Evolutionary conservation across 2,888 invertebrate species (phyloP).

Genomic region (Aporophyla nigra): DNA sequence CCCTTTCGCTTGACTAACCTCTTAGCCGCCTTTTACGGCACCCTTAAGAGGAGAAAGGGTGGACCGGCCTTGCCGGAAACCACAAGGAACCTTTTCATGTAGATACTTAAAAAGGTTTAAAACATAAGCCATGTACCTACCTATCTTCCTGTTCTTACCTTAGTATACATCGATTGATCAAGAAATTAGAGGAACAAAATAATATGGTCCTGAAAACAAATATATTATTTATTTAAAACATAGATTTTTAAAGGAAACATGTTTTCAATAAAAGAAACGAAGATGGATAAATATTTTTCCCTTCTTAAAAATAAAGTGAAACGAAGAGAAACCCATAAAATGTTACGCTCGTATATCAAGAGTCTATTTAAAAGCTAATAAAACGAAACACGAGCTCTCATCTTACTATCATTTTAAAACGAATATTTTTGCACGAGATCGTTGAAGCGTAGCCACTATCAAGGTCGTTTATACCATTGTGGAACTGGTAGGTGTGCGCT

Average conservation of each 20-base stretch:
- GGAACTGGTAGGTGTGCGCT: not conserved
- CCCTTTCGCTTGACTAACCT: constrained; percentile 21
- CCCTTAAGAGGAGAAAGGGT: not conserved
- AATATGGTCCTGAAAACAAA: not conserved
- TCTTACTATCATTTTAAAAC: constrained; percentile 34
- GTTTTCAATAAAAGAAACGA: constrained; percentile 1
- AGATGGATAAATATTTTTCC: not conserved
- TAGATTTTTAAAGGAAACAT: not conserved
- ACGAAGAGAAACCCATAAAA: constrained; percentile 3
- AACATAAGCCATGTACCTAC: not conserved
- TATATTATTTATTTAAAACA: not conserved
- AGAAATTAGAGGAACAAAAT: not conserved
- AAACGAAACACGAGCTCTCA: constrained; percentile 30
- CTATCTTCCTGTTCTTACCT: not conserved
- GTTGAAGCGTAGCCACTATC: constrained; percentile 34
- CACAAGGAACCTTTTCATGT: constrained; percentile 8
- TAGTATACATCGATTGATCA: not conserved
- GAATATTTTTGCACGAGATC: constrained; percentile 33
- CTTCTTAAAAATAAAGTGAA: constrained; percentile 21
- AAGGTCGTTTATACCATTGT: constrained; percentile 46
- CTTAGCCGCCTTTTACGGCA: constrained; percentile 12
- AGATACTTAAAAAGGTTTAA: constrained; percentile 10
- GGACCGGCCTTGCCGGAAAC: constrained; percentile 2
- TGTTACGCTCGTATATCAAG: constrained; percentile 12
- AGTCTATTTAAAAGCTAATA: constrained; percentile 28